Evolutionary conservation across 2,888 invertebrate genomes (phyloP), one percentile per base, ranked within the genome.

Genomic region (Panzeria rudis): DNA sequence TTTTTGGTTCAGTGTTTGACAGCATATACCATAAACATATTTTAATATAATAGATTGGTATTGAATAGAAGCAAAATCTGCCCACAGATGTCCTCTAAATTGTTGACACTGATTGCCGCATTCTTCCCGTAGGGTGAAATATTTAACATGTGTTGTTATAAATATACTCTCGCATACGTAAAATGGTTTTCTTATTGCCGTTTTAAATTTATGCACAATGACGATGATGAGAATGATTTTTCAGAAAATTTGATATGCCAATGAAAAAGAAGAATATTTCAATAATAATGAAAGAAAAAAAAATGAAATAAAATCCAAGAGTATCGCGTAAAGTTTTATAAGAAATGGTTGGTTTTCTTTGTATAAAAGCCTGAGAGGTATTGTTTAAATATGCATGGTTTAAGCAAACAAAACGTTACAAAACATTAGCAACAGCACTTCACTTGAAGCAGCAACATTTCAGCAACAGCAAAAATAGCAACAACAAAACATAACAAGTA

Each of bases 311-410:
- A 17, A 61, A 76, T 71, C 13, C 47, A 69, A 25, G 61, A 50
- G 13, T 35, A 69, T 68, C 61, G 52, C 17, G 17, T 41, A 38
- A 47, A 73, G 61, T 52, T 68, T 35, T 72, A 56, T 13, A 77
- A 68, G 52, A 38, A 77, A 66, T 64, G 47, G n/a, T 75, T 71
- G 73, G 25, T 71, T 61, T 62, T 50, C 69, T 17, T 66, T 64
- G 77, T 69, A 25, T 25, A 25, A 72, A 82, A 64, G 61, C 78
- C 78, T 82, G 75, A 69, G 56, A 82, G 78, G 68, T 47, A 61
- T 81, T 62, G 56, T 81, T 85, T 78, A 82, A 85, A 85, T 82
- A 78, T 85, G 77, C 85, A 78, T 73, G 78, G 25, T 62, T 78
- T 32, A 50, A 64, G 64, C 75, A 75, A 75, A 75, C 52, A 82